These are phyloP conservation scores for Microcebus tavaratra DNA, from an alignment of 2,113 vertebrate genomes.

Conservation along the genomic window DNA sequence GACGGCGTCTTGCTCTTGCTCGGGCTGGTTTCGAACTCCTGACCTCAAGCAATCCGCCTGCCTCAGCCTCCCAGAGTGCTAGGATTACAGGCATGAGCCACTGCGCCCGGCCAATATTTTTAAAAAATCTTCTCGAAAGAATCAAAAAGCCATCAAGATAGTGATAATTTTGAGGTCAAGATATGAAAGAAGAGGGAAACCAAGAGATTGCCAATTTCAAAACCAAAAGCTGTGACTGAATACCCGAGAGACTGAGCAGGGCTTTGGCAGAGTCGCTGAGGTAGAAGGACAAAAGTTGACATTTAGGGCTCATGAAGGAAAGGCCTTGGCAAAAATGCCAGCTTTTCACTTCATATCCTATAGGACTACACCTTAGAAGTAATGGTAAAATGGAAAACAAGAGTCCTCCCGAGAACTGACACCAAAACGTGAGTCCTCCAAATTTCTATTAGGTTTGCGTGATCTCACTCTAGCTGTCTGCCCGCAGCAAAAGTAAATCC, in stretches of 20 bases:
- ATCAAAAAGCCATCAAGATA: background rate
- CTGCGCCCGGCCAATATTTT: background rate
- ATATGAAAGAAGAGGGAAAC: background rate
- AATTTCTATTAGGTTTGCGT: background rate
- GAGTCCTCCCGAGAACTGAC: background rate
- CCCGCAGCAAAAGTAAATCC: background rate
- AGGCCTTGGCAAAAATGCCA: background rate
- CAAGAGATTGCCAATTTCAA: background rate
- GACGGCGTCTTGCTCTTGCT: no score
- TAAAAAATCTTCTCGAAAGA: background rate
- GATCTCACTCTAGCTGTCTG: background rate
- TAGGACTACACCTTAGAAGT: background rate
- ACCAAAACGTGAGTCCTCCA: background rate
- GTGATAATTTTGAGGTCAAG: background rate
- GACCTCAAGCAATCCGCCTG: no score
- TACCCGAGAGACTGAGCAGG: background rate
- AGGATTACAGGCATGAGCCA: no score
- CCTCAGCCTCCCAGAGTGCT: no score
- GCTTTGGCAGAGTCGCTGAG: background rate
- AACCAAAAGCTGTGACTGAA: background rate
- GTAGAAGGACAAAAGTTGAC: background rate
- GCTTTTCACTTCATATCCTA: background rate
- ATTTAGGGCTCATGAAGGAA: background rate
- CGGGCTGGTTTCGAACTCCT: no score
- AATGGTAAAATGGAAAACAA: background rate